These are phyloP conservation scores for Ophion ventricosus DNA, from an alignment of 2,888 invertebrate species.

Conservation along the genomic window DNA sequence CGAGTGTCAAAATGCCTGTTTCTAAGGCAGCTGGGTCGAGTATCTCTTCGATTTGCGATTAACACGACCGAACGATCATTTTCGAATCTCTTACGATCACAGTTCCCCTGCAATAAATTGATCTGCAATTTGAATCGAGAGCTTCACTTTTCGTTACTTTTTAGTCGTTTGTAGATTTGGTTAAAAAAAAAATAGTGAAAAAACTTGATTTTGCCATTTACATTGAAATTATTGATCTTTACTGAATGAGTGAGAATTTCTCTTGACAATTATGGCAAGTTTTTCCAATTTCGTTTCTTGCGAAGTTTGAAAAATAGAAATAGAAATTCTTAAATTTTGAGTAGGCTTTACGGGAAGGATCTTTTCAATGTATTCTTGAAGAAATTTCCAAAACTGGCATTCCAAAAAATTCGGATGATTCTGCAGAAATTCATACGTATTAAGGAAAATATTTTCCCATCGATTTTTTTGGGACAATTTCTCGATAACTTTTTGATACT, in stretches of 20 bases:
- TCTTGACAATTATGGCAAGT: background rate
- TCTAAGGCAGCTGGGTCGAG: background rate
- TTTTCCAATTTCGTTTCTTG: no score
- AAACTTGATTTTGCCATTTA: background rate
- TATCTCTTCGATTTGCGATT: background rate
- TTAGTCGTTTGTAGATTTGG: no score
- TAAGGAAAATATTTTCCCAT: background rate
- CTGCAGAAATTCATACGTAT: background rate
- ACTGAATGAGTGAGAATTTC: background rate
- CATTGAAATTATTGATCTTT: background rate
- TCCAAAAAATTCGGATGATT: background rate
- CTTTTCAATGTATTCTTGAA: background rate
- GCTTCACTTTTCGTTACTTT: no score
- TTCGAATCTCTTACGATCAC: background rate
- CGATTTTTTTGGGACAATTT: background rate
- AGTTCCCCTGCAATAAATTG: background rate
- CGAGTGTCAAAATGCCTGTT: background rate
- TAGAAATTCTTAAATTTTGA: background rate
- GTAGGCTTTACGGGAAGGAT: background rate
- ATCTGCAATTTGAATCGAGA: background rate
- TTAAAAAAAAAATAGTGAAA: background rate
- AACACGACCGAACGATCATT: background rate
- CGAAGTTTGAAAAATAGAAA: background rate
- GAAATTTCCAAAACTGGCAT: background rate
- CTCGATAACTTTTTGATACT: background rate